These are phyloP conservation scores for Suillia variegata DNA, from an alignment of 2,888 invertebrate genomes.

Conservation along the genomic window DNA sequence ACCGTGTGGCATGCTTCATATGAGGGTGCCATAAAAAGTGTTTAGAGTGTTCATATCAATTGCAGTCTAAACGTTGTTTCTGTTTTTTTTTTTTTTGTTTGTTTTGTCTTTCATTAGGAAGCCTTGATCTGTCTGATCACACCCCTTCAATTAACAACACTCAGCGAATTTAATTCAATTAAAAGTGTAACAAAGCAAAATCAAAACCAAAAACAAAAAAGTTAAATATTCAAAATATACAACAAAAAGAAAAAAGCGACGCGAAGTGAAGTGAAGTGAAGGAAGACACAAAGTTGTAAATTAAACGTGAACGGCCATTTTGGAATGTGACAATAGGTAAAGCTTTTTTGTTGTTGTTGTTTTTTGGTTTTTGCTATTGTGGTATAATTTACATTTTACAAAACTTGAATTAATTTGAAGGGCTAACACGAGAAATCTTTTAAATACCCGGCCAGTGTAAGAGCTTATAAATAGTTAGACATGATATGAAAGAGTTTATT, in stretches of 20 bases:
- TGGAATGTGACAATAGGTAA: constrained; percentile 17
- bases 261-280: background rate
- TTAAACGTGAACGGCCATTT: constrained; percentile 32
- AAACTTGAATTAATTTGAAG: too few species aligned
- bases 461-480: too few species aligned
- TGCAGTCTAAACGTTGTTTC: constrained; percentile 50
- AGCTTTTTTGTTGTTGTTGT: background rate
- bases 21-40: too few species aligned
- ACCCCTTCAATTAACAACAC: constrained; percentile 44
- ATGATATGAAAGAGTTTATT: too few species aligned
- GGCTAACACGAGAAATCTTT: too few species aligned
- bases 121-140: constrained; percentile 36
- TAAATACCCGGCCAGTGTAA: too few species aligned
- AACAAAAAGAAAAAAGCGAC: background rate
- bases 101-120: constrained; percentile 40
- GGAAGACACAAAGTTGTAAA: constrained; percentile 21
- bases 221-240: too few species aligned
- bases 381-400: background rate
- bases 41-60: constrained; percentile 3
- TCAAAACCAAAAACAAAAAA: constrained; percentile 13
- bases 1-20: background rate
- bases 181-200: constrained; percentile 16
- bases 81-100: too few species aligned
- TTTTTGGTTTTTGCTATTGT: too few species aligned
- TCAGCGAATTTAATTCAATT: constrained; percentile 32